A percentile compares a stretch with the other conserved stretches of the same genome.
Evolutionary conservation across 2,888 invertebrate species (phyloP).

Genomic region (Synergus gifuensis): DNA sequence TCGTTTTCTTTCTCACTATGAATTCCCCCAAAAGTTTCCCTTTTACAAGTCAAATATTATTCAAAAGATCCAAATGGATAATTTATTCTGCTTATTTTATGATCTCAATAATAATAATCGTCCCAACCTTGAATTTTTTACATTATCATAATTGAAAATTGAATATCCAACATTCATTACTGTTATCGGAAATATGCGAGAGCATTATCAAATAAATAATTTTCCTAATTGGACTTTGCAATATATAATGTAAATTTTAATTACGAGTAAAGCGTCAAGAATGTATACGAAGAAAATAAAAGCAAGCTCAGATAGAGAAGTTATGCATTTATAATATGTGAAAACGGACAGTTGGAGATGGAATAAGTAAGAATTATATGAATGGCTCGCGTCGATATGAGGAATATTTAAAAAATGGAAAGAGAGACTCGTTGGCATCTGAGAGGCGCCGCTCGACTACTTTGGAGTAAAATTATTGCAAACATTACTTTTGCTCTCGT

Average conservation of each 20-base stretch:
- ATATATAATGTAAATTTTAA: not conserved
- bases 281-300: not conserved
- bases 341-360: not conserved
- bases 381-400: slow-evolving; percentile 1
- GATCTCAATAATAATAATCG: not conserved
- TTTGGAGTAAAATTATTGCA: slow-evolving; percentile 28
- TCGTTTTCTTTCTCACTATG: not conserved
- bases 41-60: not conserved
- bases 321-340: slow-evolving; percentile 9
- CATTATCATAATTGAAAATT: not conserved
- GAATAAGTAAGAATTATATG: slow-evolving; percentile 17
- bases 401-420: slow-evolving; percentile 26
- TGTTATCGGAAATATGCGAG: not conserved
- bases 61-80: too few species aligned
- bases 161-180: not conserved
- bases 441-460: slow-evolving; percentile 35
- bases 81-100: not conserved
- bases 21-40: not conserved
- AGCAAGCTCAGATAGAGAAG: slow-evolving; percentile 6
- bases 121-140: not conserved
- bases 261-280: not conserved
- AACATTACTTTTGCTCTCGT: slow-evolving; percentile 23
- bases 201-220: not conserved
- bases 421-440: slow-evolving; percentile 34
- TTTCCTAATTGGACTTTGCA: not conserved